Evolutionary conservation across 2,888 invertebrate genomes (phyloP).

Genomic region (Meteorus cinctellus): DNA sequence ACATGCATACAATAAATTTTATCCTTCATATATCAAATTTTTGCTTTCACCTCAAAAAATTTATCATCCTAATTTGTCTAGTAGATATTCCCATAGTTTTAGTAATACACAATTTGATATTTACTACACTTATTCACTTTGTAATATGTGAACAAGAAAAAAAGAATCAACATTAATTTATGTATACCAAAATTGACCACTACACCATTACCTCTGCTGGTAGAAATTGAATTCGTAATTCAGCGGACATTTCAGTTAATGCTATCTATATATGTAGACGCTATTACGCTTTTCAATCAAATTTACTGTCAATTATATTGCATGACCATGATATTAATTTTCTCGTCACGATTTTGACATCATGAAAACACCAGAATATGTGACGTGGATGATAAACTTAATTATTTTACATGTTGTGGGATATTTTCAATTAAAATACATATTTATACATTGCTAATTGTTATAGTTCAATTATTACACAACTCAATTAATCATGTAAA

Average conservation of each 20-base stretch:
- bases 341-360: constrained; percentile 33
- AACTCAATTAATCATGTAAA: no score
- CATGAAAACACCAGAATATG: constrained; percentile 30
- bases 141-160: no score
- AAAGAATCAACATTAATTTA: background rate
- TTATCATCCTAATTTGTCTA: no score
- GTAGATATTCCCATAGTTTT: no score
- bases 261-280: background rate
- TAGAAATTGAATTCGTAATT: constrained; percentile 30
- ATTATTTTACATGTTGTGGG: background rate
- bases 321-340: constrained; percentile 9
- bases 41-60: background rate
- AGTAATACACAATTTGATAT: no score
- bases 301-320: constrained; percentile 35
- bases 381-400: background rate
- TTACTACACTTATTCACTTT: no score
- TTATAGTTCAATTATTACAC: no score
- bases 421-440: background rate
- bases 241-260: constrained; percentile 16
- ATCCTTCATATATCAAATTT: background rate
- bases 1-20: background rate
- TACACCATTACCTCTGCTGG: background rate
- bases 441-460: no score
- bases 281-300: constrained; percentile 21
- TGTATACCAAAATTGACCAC: background rate